Conservation (phyloP, 2,888 invertebrate genomes). For the Drosophila multiciliata region DNA sequence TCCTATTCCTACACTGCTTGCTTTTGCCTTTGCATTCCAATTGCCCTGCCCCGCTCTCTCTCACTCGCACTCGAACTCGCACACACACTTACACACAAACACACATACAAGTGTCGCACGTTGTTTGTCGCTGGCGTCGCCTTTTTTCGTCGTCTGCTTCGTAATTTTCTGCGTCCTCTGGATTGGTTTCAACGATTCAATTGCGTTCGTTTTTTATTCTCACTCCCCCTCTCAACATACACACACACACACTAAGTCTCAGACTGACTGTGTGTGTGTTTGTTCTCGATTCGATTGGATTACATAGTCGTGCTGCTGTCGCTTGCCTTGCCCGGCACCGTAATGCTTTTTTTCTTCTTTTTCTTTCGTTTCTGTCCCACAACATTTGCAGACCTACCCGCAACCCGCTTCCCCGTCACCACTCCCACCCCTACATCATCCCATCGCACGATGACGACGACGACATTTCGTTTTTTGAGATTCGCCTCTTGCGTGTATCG, state of each 20-base stretch:
- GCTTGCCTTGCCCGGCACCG: slow-evolving; percentile 47
- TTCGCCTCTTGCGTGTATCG: slow-evolving; percentile 61
- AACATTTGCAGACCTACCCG: slow-evolving; percentile 52
- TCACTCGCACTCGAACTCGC: slow-evolving; percentile 23
- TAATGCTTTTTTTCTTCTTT: slow-evolving; percentile 49
- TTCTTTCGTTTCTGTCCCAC: slow-evolving; percentile 57
- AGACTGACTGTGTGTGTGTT: slow-evolving; percentile 50
- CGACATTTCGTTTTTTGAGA: slow-evolving; percentile 74
- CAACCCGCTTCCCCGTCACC: slow-evolving; percentile 26
- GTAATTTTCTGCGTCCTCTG: slow-evolving; percentile 68
- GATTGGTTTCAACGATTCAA: slow-evolving; percentile 75
- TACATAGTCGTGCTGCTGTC: slow-evolving; percentile 64
- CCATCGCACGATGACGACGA: slow-evolving; percentile 30
- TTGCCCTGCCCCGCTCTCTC: slow-evolving; percentile 37
- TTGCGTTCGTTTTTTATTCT: slow-evolving; percentile 73
- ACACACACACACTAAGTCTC: slow-evolving; percentile 1
- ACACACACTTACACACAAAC: slow-evolving; percentile 14
- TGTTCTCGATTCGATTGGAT: slow-evolving; percentile 75
- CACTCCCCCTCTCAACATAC: slow-evolving; percentile 33
- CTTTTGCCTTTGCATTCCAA: slow-evolving; percentile 49
- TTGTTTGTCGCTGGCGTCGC: slow-evolving; percentile 50
- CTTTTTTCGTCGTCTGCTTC: slow-evolving; percentile 63
- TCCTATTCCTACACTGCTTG: slow-evolving; percentile 41
- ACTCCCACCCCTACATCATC: slow-evolving; percentile 26
- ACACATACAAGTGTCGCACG: slow-evolving; percentile 66